A percentile compares a stretch with the other conserved stretches of the same genome.
These are phyloP conservation scores for Theretra japonica DNA, from an alignment of 2,888 invertebrate species.

Conservation along the genomic window DNA sequence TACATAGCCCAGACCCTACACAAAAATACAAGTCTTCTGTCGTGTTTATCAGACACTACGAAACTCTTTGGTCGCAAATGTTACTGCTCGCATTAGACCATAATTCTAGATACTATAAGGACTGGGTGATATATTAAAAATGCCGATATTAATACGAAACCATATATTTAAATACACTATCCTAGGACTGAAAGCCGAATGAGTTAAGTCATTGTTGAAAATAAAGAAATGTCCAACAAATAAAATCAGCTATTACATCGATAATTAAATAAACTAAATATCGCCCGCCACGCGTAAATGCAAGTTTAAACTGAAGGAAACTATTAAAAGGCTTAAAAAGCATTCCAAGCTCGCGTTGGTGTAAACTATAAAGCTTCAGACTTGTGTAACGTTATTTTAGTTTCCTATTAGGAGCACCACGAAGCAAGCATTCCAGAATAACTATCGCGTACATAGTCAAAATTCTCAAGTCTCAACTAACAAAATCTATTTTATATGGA, in stretches of 20 bases:
- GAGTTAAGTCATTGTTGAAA: too few species aligned
- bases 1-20: too few species aligned
- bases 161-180: too few species aligned
- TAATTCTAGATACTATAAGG: too few species aligned
- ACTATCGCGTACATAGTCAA: neutral
- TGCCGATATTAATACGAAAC: too few species aligned
- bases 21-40: too few species aligned
- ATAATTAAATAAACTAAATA: neutral
- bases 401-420: neutral
- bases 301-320: neutral
- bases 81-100: too few species aligned
- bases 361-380: neutral
- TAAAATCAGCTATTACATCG: neutral
- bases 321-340: conserved; percentile 6
- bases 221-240: neutral
- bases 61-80: too few species aligned
- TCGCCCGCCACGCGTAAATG: neutral
- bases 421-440: neutral
- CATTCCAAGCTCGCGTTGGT: neutral
- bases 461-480: neutral
- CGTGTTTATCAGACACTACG: too few species aligned
- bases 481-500: neutral
- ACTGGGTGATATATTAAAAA: too few species aligned
- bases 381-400: neutral
- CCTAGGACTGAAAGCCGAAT: too few species aligned